Base-by-base conservation (phyloP, 1,140 invertebrate species). In the Plodia interpunctella region DNA sequence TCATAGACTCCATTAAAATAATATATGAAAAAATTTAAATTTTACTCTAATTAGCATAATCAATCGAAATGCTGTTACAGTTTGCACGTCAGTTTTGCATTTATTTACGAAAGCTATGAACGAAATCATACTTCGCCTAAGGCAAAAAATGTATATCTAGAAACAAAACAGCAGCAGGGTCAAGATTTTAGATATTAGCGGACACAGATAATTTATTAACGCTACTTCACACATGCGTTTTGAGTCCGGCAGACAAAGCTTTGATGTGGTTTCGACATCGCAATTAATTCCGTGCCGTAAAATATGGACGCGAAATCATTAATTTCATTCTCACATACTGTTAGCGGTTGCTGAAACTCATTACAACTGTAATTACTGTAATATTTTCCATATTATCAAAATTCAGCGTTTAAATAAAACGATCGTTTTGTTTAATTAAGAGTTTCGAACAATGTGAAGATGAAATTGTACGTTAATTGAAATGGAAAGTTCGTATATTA, bases 281-380 rank as follows among this genome's bases (percentile, higher is more conserved):
- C 59, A 62, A 54, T 56, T 57, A 58, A 52, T 44, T 15, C 10
- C 38, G 13, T 44, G 5, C 38, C 15, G 15, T 44, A 44, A 44
- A 44, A 44, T 44, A 44, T 44, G 38, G 13, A 44, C 15, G 10
- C 15, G 38, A 44, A 44, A 44, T 44, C 66, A 72, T 76, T 77
- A 74, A 74, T 72, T 74, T 76, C 28, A 72, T 68, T 71, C 70
- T 63, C 65, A 72, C 63, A 68, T 72, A 60, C 60, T 61, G 62
- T 62, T 68, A 60, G 65, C 57, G 65, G 65, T 75, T 68, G 38
- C 38, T 44, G 38, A 44, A 44, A 44, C 15, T 44, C 38, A 44
- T 44, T 44, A 44, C 38, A 15, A 44, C 38, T 44, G 38, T 44
- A 63, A 62, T 69, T 68, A 70, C 50, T 6, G 19, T 13, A 66